Evolutionary conservation across 2,797 vertebrate genomes (phyloP).

Genomic region (Helarctos malayanus): DNA sequence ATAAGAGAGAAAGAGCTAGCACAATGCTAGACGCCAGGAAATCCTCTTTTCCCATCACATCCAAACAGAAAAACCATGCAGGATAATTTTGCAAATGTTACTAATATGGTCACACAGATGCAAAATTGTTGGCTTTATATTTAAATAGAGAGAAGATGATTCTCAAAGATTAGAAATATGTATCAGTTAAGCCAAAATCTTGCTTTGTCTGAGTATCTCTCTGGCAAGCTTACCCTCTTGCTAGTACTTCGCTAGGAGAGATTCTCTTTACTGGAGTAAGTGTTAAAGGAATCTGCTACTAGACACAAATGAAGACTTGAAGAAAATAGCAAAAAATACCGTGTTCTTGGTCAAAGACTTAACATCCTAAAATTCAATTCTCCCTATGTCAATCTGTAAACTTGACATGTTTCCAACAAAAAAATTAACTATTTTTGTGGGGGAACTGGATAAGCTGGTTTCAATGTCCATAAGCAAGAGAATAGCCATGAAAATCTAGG

Average conservation of each 20-base stretch:
- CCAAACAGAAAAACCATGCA: not conserved
- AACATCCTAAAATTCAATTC: constrained; percentile 49
- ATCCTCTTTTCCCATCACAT: not conserved
- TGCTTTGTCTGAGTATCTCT: not conserved
- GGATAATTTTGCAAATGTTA: not conserved
- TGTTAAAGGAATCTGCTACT: constrained; percentile 29
- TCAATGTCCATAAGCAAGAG: not conserved
- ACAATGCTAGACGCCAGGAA: not conserved
- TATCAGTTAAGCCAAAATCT: not conserved
- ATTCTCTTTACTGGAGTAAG: not conserved
- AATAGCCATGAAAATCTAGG: not conserved
- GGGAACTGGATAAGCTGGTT: not conserved
- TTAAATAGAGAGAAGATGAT: constrained; percentile 35
- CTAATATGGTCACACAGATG: not conserved
- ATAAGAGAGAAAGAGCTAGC: not conserved
- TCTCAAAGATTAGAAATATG: constrained; percentile 47
- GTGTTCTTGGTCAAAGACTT: constrained; percentile 9
- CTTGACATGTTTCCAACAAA: not conserved
- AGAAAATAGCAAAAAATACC: not conserved
- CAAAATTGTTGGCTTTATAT: not conserved
- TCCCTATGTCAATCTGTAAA: not conserved
- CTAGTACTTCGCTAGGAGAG: not conserved
- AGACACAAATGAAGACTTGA: not conserved
- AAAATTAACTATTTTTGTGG: not conserved
- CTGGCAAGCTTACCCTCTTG: not conserved